Evolutionary conservation across 2,113 vertebrate genomes (phyloP), one percentile per base, ranked within the genome.

Genomic region (Pseudorhombus dupliciocellatus): DNA sequence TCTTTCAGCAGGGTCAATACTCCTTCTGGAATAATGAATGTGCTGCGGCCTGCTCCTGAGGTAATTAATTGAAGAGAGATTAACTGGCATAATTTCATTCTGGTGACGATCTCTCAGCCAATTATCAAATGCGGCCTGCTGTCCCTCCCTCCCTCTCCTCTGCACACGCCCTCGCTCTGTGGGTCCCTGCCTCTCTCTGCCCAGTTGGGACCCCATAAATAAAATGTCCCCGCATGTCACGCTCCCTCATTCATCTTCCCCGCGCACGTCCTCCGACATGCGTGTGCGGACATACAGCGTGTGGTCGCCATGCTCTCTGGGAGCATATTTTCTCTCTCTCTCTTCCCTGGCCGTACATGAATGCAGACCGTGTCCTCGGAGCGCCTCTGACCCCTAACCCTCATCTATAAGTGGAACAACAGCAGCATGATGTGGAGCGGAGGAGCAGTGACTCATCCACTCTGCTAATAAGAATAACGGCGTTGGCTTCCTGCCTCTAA

Each of bases 31-130:
- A 87, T 90, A 89, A 92, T 91, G 86, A 91, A 88, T 85, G 86
- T 87, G 89, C 76, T 83, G 81, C 63, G 58, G 77, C 81, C 79
- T 75, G 87, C 85, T 89, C 90, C 73, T 85, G 80, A 77, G 81
- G 82, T 92, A 91, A 93, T 92, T 93, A 92, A 92, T 91, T 91
- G 88, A 83, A 79, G 77, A 81, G 82, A 88, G 90, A 93, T 93
- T 93, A 93, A 92, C 90, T 85, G 81, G 89, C 90, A 92, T 92
- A 89, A 91, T 93, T 92, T 91, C 86, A 92, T 93, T 91, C 87
- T 81, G 86, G 80, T 86, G 91, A 89, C 84, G 68, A 91, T 90
- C 87, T 90, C 85, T 78, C 83, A 76, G 87, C 89, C 90, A 92
- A 93, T 93, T 92, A 93, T 83, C 85, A 86, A 89, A 91, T 85